Conservation (phyloP, 2,888 invertebrate species). For the Agelastica alni region DNA sequence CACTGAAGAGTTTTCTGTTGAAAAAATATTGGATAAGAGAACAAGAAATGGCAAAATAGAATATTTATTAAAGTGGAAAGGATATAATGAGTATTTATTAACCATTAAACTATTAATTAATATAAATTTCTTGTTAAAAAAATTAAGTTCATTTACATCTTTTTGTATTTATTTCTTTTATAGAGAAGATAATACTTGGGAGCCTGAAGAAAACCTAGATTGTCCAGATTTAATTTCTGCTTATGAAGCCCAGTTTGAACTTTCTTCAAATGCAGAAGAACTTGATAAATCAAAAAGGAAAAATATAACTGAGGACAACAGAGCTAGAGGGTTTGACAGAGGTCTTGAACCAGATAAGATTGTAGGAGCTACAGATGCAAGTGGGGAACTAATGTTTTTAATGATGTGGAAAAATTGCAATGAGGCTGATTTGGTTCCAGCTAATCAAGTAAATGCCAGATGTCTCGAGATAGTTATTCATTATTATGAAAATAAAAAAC, state of each 20-base stretch:
- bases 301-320: constrained; percentile 53
- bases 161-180: no score
- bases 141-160: no score
- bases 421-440: constrained; percentile 68
- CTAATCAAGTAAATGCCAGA: constrained; percentile 64
- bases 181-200: constrained; percentile 76
- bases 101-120: neutral
- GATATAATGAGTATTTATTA: constrained; percentile 64
- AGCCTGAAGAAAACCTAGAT: constrained; percentile 78
- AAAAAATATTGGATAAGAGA: constrained; percentile 73
- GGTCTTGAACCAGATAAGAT: constrained; percentile 83
- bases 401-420: constrained; percentile 81
- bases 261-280: constrained; percentile 39
- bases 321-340: constrained; percentile 75
- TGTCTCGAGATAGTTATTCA: constrained; percentile 67
- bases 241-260: constrained; percentile 48
- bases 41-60: constrained; percentile 71
- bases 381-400: constrained; percentile 84
- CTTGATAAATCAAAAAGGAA: constrained; percentile 48
- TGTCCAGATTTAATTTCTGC: constrained; percentile 72
- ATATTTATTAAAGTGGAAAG: constrained; percentile 70
- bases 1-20: constrained; percentile 73
- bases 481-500: constrained; percentile 64
- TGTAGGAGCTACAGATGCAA: constrained; percentile 87
- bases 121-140: no score